phyloP scores from a whole-genome alignment of 2,888 invertebrate genomes.

The Baccha elongata region DNA sequence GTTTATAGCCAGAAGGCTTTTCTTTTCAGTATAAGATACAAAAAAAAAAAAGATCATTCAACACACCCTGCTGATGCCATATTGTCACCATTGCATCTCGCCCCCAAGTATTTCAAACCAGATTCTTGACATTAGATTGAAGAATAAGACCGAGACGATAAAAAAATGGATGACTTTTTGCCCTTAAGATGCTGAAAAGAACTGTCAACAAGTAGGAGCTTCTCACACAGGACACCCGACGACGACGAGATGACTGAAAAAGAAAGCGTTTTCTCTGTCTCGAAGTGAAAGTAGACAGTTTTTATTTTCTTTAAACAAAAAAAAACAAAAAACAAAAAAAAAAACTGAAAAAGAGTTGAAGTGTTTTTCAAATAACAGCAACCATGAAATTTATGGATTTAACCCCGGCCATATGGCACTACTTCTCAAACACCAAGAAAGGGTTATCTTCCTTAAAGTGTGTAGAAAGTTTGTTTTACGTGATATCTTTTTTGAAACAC shows the following conservation, averaged over 20 bases:
- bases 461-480: conserved; percentile 30
- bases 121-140: conserved; percentile 67
- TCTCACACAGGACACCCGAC: conserved; percentile 39
- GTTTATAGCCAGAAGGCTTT: conserved; percentile 64
- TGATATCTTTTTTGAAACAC: conserved; percentile 29
- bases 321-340: not conserved
- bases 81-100: conserved; percentile 2
- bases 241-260: conserved; percentile 18
- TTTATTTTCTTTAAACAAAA: not conserved
- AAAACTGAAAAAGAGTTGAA: conserved; percentile 21
- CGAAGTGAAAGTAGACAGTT: conserved; percentile 30
- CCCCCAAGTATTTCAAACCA: conserved; percentile 27
- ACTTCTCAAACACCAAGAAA: conserved; percentile 18
- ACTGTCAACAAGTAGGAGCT: conserved; percentile 66
- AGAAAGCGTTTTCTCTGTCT: conserved; percentile 2
- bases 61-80: conserved; percentile 6
- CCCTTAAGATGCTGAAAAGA: conserved; percentile 51
- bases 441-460: conserved; percentile 2
- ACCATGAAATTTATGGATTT: conserved; percentile 62
- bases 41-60: conserved; percentile 6
- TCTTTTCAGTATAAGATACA: conserved; percentile 2
- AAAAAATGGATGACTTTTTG: conserved; percentile 12
- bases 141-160: conserved; percentile 39
- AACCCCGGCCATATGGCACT: conserved; percentile 59
- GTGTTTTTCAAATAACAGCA: conserved; percentile 66